Conservation (phyloP, 2,888 invertebrate species). For the Noctua pronuba region DNA sequence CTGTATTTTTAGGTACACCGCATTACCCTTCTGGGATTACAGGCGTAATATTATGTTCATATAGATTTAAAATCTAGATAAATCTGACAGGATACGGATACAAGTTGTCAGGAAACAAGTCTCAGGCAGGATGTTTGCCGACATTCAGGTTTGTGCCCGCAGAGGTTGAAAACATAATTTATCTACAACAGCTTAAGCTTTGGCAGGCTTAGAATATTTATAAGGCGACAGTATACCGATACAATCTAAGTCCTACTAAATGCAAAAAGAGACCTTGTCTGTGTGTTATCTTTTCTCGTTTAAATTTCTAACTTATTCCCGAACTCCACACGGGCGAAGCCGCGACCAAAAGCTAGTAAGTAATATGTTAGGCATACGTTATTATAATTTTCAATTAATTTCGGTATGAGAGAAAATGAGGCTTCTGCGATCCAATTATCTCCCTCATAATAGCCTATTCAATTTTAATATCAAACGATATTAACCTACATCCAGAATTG, state of each 20-base stretch:
- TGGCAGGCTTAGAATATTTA: neutral
- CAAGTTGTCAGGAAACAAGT: constrained; percentile 38
- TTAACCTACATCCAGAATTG: constrained; percentile 28
- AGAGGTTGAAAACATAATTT: constrained; percentile 12
- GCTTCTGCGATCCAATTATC: constrained; percentile 17
- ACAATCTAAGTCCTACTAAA: neutral
- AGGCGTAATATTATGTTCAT: neutral
- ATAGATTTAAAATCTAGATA: constrained; percentile 10
- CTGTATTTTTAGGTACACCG: neutral
- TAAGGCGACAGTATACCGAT: neutral
- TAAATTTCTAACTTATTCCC: neutral
- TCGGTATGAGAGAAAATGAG: constrained; percentile 21
- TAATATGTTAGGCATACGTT: constrained; percentile 9
- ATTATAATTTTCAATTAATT: constrained; percentile 34
- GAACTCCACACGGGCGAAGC: neutral
- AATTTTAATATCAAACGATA: constrained; percentile 24
- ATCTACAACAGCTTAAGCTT: neutral
- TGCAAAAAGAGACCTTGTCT: neutral
- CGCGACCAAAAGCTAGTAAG: neutral
- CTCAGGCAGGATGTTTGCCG: constrained; percentile 35
- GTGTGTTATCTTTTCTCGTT: neutral
- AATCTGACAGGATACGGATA: constrained; percentile 41
- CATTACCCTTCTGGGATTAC: neutral
- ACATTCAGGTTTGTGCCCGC: constrained; percentile 10
- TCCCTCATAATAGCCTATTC: constrained; percentile 24